These are phyloP conservation scores for Baryphthengus martii DNA, from an alignment of 2,113 vertebrate species.

Conservation along the genomic window DNA sequence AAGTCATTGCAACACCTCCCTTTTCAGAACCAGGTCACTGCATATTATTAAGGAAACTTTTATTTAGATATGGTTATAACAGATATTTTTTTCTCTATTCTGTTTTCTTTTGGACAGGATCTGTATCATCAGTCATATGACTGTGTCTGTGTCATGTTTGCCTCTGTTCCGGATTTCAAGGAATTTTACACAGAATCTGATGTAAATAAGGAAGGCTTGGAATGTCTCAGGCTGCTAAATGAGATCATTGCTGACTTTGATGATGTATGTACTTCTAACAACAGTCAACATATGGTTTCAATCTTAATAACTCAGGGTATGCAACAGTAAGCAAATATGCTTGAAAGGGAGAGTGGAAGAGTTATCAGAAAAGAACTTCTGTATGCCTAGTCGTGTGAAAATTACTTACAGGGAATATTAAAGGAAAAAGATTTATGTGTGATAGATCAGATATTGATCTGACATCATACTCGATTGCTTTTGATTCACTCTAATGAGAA, in stretches of 20 bases:
- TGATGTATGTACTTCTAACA: slow-evolving; percentile 79
- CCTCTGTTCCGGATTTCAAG: slow-evolving; percentile 98
- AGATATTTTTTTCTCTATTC: neutral
- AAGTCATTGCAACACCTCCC: neutral
- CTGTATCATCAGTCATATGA: slow-evolving; percentile 97
- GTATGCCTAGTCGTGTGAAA: neutral
- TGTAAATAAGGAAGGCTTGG: slow-evolving; percentile 96
- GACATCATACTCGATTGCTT: neutral
- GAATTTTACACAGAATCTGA: slow-evolving; percentile 99
- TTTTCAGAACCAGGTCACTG: neutral
- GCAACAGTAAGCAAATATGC: neutral
- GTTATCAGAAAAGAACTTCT: neutral
- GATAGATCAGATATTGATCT: neutral
- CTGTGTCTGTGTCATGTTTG: slow-evolving; percentile 97
- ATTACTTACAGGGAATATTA: neutral
- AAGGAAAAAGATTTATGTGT: neutral
- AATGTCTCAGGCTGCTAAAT: slow-evolving; percentile 94
- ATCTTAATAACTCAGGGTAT: neutral
- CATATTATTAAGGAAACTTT: neutral
- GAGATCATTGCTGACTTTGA: slow-evolving; percentile 98
- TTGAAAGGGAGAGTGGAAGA: neutral
- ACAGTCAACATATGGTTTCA: neutral
- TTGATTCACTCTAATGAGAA: neutral
- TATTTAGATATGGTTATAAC: neutral
- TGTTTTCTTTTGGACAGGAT: slow-evolving; percentile 77